phyloP scores from a whole-genome alignment of 2,888 invertebrate species.

The Hypercompe scribonia region DNA sequence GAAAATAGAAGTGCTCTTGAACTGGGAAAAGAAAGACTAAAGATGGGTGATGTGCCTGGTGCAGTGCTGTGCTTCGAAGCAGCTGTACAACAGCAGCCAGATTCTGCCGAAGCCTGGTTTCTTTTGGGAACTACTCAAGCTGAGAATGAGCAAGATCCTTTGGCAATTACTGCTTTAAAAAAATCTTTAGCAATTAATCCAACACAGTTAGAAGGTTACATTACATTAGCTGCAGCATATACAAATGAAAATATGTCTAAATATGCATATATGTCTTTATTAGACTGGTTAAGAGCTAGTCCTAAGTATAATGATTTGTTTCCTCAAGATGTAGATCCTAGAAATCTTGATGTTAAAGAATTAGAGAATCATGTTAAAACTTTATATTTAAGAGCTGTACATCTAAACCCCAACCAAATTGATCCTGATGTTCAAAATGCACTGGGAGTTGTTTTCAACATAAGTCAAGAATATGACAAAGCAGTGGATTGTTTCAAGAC shows the following conservation, averaged over 20 bases:
- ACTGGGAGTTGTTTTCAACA: slow-evolving; percentile 97
- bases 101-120: slow-evolving; percentile 94
- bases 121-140: slow-evolving; percentile 96
- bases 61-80: slow-evolving; percentile 99
- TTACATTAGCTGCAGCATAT: slow-evolving; percentile 97
- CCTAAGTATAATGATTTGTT: slow-evolving; percentile 93
- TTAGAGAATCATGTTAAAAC: slow-evolving; percentile 89
- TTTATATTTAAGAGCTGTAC: slow-evolving; percentile 92
- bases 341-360: slow-evolving; percentile 77
- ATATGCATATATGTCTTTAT: slow-evolving; percentile 94
- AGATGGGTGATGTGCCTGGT: slow-evolving; percentile 96
- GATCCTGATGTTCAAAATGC: slow-evolving; percentile 98
- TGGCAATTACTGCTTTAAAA: slow-evolving; percentile 96
- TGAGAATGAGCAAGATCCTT: slow-evolving; percentile 98
- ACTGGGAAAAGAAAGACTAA: slow-evolving; percentile 93
- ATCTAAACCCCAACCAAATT: slow-evolving; percentile 90
- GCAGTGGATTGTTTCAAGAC: slow-evolving; percentile 98
- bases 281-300: slow-evolving; percentile 92
- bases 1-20: slow-evolving; percentile 92
- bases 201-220: slow-evolving; percentile 92
- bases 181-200: slow-evolving; percentile 93
- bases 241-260: slow-evolving; percentile 98
- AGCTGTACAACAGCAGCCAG: slow-evolving; percentile 93
- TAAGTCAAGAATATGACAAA: slow-evolving; percentile 97
- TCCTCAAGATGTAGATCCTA: slow-evolving; percentile 81